Percentiles rank a stretch among this genome's conserved stretches.
These are phyloP conservation scores for Pantherophis vulpinus DNA, from an alignment of 2,797 vertebrate species.

Conservation along the genomic window DNA sequence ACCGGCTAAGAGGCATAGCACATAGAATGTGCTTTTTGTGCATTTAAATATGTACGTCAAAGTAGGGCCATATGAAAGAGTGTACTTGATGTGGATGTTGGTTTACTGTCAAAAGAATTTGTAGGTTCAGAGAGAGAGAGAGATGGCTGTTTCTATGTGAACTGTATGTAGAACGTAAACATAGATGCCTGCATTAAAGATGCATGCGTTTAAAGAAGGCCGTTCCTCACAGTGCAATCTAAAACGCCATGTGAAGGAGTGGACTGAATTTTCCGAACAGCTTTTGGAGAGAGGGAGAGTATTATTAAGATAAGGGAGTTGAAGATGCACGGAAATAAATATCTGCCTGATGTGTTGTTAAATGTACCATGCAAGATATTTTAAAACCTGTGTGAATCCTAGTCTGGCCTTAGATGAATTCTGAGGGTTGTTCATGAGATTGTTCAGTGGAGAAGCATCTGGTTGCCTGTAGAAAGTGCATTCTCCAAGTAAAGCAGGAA, in stretches of 20 bases:
- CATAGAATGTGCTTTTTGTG: not conserved
- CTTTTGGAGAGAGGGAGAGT: not conserved
- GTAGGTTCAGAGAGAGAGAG: not conserved
- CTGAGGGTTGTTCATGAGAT: not conserved
- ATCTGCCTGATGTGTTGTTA: not conserved
- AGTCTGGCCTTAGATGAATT: not conserved
- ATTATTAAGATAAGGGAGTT: not conserved
- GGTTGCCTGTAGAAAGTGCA: not conserved
- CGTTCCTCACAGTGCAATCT: not conserved
- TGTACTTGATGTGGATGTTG: not conserved
- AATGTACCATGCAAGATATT: not conserved
- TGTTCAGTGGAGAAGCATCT: not conserved
- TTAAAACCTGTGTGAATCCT: not conserved
- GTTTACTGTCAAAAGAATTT: not conserved
- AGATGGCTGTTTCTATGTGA: not conserved
- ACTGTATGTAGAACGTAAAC: not conserved
- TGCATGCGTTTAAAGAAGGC: not conserved
- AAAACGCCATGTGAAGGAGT: not conserved
- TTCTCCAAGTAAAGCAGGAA: not conserved
- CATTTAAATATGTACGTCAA: not conserved
- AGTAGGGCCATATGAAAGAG: not conserved
- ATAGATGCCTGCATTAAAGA: not conserved
- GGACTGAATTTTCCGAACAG: not conserved
- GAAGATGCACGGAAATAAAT: not conserved
- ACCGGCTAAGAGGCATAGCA: not conserved